Base-by-base conservation (phyloP, 2,113 vertebrate genomes). In the Hipposideros armiger region DNA sequence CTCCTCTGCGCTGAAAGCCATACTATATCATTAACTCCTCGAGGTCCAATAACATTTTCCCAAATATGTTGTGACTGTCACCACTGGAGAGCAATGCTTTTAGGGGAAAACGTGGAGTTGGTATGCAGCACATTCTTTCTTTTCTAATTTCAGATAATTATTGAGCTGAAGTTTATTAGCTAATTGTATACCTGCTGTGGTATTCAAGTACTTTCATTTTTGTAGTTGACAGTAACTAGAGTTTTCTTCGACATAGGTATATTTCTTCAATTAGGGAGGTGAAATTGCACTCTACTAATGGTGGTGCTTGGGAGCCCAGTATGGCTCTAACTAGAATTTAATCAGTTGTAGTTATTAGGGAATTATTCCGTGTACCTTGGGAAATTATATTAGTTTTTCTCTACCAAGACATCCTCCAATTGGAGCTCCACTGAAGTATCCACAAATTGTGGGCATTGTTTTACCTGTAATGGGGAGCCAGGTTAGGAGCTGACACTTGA, bases 11-110 rank as follows among this genome's bases (percentile, higher is more conserved):
- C 95, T 93, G 81, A 95, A 93, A 95, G 40, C 26, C 95, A 90
- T 70, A 17, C 95, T 24, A 2, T 30, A 45, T 93, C 54, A 40
- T 97, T 97, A 97, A 73, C 88, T 95, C 95, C 69, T 47, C 20
- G 40, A 82, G 52, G 77, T 82, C 95, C 96, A 70, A 67, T 96
- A 96, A 95, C 58, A 60, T 97, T 94, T 96, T 87, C 52, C 96
- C 96, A 96, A 97, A 90, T 42, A 96, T 30, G n/a, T 97, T 97
- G 97, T 97, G 84, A 97, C 97, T 96, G 87, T 93, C 92, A 47
- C 95, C 95, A 93, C 20, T 90, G 93, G 88, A 74, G 52, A 97
- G 69, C 95, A 87, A 88, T 73, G 91, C 87, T 98, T 98, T 86
- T 62, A 86, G 88, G 80, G 45, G 47, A 89, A 98, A 97, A 77